Conservation (phyloP, 2,888 invertebrate species). For the Tupiocoris notatus region DNA sequence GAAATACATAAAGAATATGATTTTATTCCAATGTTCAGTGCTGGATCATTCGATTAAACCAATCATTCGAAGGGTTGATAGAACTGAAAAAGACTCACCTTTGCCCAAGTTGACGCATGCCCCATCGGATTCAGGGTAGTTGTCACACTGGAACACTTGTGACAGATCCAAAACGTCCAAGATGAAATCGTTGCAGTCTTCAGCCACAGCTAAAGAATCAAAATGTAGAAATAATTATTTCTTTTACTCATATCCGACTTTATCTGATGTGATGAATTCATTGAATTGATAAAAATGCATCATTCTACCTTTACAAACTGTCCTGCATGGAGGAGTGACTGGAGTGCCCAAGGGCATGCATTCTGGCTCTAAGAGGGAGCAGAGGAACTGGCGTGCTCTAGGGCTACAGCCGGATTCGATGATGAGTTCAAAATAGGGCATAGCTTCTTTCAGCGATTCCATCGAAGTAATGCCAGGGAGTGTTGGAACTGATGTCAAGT, state of each 20-base stretch:
- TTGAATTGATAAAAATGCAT: neutral
- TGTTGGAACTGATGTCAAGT: slow-evolving; percentile 60
- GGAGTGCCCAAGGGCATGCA: slow-evolving; percentile 62
- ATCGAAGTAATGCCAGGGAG: slow-evolving; percentile 54
- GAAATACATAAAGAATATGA: no score
- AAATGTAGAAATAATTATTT: no score
- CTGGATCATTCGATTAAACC: neutral
- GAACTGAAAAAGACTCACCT: slow-evolving; percentile 8
- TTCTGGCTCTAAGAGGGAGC: slow-evolving; percentile 66
- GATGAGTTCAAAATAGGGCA: slow-evolving; percentile 62
- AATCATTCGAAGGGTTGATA: no score
- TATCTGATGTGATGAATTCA: no score
- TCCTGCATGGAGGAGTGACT: slow-evolving; percentile 63
- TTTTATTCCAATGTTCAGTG: neutral
- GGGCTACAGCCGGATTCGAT: slow-evolving; percentile 65
- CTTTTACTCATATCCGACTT: no score
- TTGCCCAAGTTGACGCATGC: slow-evolving; percentile 28
- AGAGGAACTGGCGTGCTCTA: slow-evolving; percentile 63
- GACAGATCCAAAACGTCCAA: slow-evolving; percentile 59
- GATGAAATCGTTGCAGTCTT: slow-evolving; percentile 63
- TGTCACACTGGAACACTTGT: slow-evolving; percentile 62
- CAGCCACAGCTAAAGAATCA: slow-evolving; percentile 65
- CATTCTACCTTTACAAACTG: slow-evolving; percentile 61
- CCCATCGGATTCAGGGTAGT: slow-evolving; percentile 57
- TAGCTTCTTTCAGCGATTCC: slow-evolving; percentile 55